Percentiles rank a stretch among this genome's conserved stretches.
Conservation (phyloP, 2,888 invertebrate genomes). For the Thera obeliscata region DNA sequence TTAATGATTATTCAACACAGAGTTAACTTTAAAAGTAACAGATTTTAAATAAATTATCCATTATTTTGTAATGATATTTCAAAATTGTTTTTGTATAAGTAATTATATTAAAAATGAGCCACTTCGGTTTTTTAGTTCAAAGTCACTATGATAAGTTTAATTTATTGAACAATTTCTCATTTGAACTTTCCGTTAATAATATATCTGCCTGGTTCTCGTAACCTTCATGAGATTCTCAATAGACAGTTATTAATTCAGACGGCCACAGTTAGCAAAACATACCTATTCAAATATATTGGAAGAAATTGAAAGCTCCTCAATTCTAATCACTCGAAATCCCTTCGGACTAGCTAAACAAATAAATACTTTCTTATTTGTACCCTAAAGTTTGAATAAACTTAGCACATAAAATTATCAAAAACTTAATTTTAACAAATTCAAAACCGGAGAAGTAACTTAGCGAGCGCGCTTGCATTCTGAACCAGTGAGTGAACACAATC, state of each 20-base stretch:
- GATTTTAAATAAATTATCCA: constrained; percentile 56
- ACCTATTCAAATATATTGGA: constrained; percentile 35
- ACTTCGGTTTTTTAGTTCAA: constrained; percentile 22
- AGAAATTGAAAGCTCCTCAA: constrained; percentile 19
- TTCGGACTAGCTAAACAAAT: constrained; percentile 71
- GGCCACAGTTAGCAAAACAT: constrained; percentile 13
- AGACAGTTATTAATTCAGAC: constrained; percentile 32
- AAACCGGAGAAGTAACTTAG: constrained; percentile 22
- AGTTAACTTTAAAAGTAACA: constrained; percentile 73
- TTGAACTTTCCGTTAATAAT: constrained; percentile 33
- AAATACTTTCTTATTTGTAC: constrained; percentile 74
- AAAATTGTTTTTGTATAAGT: constrained; percentile 37
- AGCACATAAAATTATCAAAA: constrained; percentile 64
- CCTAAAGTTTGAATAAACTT: constrained; percentile 68
- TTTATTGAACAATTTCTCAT: constrained; percentile 19
- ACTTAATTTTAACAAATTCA: constrained; percentile 26
- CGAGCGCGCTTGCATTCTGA: constrained; percentile 51
- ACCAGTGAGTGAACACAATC: constrained; percentile 57
- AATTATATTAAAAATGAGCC: constrained; percentile 36
- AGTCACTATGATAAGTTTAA: constrained; percentile 28
- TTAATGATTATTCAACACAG: constrained; percentile 75
- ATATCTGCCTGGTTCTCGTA: constrained; percentile 48
- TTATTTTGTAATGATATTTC: constrained; percentile 36
- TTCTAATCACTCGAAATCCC: constrained; percentile 47
- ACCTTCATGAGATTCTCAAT: constrained; percentile 69